Evolutionary conservation across 2,797 vertebrate genomes (phyloP).

Genomic region (Crocodylus rhombifer): DNA sequence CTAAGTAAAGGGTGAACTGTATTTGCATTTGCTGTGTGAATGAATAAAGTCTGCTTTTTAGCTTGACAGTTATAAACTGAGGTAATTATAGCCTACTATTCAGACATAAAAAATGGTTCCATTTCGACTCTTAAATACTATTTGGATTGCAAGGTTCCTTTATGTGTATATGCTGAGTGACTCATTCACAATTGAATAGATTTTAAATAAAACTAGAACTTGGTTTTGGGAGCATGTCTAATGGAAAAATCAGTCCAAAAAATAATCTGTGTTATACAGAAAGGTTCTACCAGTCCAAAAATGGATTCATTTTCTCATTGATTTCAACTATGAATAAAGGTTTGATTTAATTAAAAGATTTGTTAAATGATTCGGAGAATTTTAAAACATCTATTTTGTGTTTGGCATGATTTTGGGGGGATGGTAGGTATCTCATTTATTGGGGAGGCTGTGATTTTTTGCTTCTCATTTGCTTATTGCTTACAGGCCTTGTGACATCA

Average conservation of each 20-base stretch:
- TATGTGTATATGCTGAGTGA: conserved; percentile 56
- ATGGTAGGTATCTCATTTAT: fast-evolving
- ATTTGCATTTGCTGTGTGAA: neutral
- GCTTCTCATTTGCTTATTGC: neutral
- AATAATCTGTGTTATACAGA: conserved; percentile 33
- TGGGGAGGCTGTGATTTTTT: neutral
- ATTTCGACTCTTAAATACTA: conserved; percentile 59
- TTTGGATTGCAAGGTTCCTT: conserved; percentile 62
- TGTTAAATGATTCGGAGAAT: neutral
- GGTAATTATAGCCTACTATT: conserved; percentile 55
- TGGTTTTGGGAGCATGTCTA: conserved; percentile 18
- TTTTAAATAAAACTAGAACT: conserved; percentile 66
- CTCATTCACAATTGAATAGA: conserved; percentile 65
- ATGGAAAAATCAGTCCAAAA: conserved; percentile 31
- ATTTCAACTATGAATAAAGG: conserved; percentile 14
- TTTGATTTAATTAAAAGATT: conserved; percentile 28
- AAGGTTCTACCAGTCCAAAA: conserved; percentile 16
- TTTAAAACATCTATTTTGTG: neutral
- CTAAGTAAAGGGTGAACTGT: neutral
- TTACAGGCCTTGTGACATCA: neutral
- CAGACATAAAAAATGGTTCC: conserved; percentile 62
- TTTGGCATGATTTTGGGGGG: neutral
- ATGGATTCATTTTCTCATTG: neutral
- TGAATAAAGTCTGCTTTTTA: neutral
- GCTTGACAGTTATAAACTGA: conserved; percentile 39